Base-by-base conservation (phyloP, 2,113 vertebrate genomes). In the Cepphus grylle region DNA sequence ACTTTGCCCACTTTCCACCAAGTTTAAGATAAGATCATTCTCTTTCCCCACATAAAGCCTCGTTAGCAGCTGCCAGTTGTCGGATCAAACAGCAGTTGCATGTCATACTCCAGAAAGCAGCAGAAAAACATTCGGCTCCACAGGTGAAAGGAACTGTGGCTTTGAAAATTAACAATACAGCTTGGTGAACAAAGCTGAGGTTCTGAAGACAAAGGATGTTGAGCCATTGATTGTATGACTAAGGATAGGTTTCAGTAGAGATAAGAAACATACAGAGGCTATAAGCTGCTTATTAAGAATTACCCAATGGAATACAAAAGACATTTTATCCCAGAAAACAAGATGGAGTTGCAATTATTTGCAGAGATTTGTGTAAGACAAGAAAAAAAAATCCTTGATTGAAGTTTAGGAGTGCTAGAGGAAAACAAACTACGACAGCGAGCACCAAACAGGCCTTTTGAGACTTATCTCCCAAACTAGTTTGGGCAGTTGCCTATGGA, bases 131-230 rank as follows among this genome's bases (percentile, higher is more conserved):
- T 43, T 65, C 32, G 29, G 21, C 81, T 85, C 73, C 36, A 49
- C 23, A 62, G 65, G 27, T 66, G 47, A 84, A 90, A 81, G 27
- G 38, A 38, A 34, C 21, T 23, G 53, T 29, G 21, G 36, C 55
- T 85, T 92, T 93, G 66, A 50, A 79, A 93, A 71, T 27, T 40
- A 45, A 50, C 58, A 19, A 27, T 66, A 49, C 20, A 66, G 56
- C 40, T 27, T 21, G 18, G 32, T 67, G 66, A 81, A 72, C 52
- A 80, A 66, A 85, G 50, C 43, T 0, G 3, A 42, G 7, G 29
- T 78, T 84, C 67, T 87, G 77, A 93, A 85, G 34, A 81, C 70
- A 84, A 88, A 69, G 43, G 58, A 45, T 53, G 36, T 78, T 89
- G 73, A 50, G 30, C 13, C 17, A 43, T 21, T 52, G 61, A 11